Conservation (phyloP, 2,888 invertebrate species). For the Cheilosia urbana region DNA sequence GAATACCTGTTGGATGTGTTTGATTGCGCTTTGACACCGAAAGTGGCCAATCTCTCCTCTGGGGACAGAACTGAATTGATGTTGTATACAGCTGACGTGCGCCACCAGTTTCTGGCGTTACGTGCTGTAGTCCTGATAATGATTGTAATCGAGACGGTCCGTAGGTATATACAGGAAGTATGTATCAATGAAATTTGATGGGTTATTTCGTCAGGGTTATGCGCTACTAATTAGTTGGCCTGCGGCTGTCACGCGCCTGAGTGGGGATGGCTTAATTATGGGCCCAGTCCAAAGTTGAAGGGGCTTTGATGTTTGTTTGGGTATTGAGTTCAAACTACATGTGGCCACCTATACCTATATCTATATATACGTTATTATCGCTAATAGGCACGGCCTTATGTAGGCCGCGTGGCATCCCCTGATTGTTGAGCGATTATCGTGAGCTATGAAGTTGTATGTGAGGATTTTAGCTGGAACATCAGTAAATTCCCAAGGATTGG, state of each 20-base stretch:
- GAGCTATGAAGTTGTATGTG: too few relatives aligned
- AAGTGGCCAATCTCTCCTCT: conserved; percentile 41
- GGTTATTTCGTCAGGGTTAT: conserved; percentile 24
- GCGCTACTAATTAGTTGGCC: conserved; percentile 29
- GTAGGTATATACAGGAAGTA: background rate
- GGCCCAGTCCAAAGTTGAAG: background rate
- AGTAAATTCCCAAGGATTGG: too few relatives aligned
- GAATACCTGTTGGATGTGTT: conserved; percentile 66
- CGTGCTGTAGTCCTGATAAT: background rate
- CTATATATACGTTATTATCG: too few relatives aligned
- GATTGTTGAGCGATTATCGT: too few relatives aligned
- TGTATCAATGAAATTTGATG: conserved; percentile 17
- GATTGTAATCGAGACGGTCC: conserved; percentile 10
- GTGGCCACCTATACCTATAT: too few relatives aligned
- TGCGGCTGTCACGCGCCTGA: background rate
- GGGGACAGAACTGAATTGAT: conserved; percentile 22
- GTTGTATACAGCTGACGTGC: conserved; percentile 1
- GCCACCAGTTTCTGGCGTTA: conserved; percentile 32
- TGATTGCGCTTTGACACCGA: conserved; percentile 57
- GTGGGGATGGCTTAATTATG: background rate
- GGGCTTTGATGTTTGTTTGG: background rate
- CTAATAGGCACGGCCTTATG: too few relatives aligned
- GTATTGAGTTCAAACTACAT: background rate
- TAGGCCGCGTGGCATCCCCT: too few relatives aligned
- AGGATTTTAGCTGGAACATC: too few relatives aligned